phyloP scores from a whole-genome alignment of 1,140 invertebrate species.

The Sminthurides bifidus region DNA sequence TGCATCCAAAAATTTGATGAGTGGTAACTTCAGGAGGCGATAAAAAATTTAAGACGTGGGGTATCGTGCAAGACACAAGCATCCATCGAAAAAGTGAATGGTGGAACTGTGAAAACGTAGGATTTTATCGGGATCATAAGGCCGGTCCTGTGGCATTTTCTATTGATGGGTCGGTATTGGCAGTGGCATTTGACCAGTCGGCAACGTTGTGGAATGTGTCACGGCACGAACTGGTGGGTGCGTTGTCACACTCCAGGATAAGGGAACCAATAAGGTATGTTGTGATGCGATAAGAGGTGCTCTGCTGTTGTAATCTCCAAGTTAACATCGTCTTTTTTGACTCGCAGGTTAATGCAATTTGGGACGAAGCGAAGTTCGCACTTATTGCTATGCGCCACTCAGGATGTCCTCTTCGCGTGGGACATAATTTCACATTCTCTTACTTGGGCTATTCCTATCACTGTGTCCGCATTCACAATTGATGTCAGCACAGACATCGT shows the following conservation, averaged over 20 bases:
- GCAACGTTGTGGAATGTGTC: conserved; percentile 55
- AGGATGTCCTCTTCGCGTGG: conserved; percentile 52
- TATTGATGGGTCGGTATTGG: conserved; percentile 61
- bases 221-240: conserved; percentile 44
- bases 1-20: not conserved
- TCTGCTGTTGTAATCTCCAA: not conserved
- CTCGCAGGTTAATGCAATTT: conserved; percentile 48
- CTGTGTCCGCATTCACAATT: conserved; percentile 40
- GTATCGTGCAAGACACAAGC: conserved; percentile 42
- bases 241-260: conserved; percentile 32
- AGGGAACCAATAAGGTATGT: conserved; percentile 32
- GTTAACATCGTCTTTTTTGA: not conserved
- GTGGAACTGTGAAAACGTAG: conserved; percentile 55
- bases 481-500: conserved; percentile 52
- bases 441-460: conserved; percentile 46
- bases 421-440: conserved; percentile 54
- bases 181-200: conserved; percentile 53
- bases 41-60: conserved; percentile 61
- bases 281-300: not conserved
- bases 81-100: conserved; percentile 40
- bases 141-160: conserved; percentile 52
- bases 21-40: conserved; percentile 53
- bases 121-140: conserved; percentile 48
- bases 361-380: conserved; percentile 51
- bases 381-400: conserved; percentile 48